Evolutionary conservation across 2,113 vertebrate genomes (phyloP), one percentile per base, ranked within the genome.

Genomic region (Ibidorhyncha struthersii): DNA sequence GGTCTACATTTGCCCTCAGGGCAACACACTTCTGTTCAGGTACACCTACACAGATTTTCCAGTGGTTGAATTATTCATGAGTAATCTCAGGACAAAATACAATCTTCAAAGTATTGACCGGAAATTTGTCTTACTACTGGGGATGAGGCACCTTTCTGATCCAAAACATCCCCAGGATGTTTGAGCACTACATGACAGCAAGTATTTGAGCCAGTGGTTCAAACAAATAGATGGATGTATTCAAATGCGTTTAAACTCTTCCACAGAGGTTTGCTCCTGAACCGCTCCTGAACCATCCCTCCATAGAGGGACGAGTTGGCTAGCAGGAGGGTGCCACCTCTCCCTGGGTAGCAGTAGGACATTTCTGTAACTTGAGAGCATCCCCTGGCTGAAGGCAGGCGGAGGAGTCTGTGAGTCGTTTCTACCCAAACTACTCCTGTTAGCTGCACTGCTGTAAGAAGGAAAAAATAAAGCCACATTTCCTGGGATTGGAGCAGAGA

Each of bases 271-370:
- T 93, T 79, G 27, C 7, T 40, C 40, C 62, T 59, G 38, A n/a
- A 78, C 14, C 4, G 73, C 78, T 65, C 49, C 52, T 38, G 20
- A 74, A 30, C 8, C 10, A 4, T 13, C 22, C 14, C 61, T 63
- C 43, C 38, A 23, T 2, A 59, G 25, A 76, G 27, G 21, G 15
- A 30, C 0, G 2, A 45, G 16, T 0, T n/a, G 17, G 11, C 13
- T 27, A 66, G 21, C 41, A 83, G 67, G 16, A 89, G 14, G 2
- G n/a, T 90, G 27, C 10, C 5, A 21, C 6, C 8, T 86, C 26
- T 49, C 67, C 34, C 7, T 56, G 49, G 16, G 30, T 5, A 66
- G 29, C n/a, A 32, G 53, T 2, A 45, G 50, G 26, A 84, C 17
- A 50, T 26, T 78, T 38, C 69, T 81, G 26, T 27, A 30, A 26